These are phyloP conservation scores for human DNA, from an alignment of 2,113 vertebrate species.

Conservation along the genomic window GRCh38 chr5:159058001-159058500, in stretches of 20 bases:
- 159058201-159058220: neutral
- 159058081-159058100: neutral
- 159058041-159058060: conserved; percentile 9
- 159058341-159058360: neutral
- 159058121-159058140: neutral
- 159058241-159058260: neutral
- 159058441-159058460: neutral
- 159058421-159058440: neutral
- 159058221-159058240: neutral
- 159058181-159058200: conserved; percentile 19
- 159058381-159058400: neutral
- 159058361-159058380: neutral
- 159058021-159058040: conserved; percentile 46
- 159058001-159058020: neutral
- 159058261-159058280: conserved; percentile 2
- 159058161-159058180: conserved; percentile 32
- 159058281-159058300: neutral
- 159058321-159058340: neutral
- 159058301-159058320: neutral
- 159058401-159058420: neutral
- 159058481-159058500: neutral
- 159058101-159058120: conserved; percentile 47
- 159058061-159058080: conserved; percentile 15
- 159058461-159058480: conserved; percentile 30
- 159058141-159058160: conserved; percentile 39